These are phyloP conservation scores for Dendronephthya gigantea DNA, from an alignment of 64 coral and sea anemone genomes.

Conservation along the genomic window DNA sequence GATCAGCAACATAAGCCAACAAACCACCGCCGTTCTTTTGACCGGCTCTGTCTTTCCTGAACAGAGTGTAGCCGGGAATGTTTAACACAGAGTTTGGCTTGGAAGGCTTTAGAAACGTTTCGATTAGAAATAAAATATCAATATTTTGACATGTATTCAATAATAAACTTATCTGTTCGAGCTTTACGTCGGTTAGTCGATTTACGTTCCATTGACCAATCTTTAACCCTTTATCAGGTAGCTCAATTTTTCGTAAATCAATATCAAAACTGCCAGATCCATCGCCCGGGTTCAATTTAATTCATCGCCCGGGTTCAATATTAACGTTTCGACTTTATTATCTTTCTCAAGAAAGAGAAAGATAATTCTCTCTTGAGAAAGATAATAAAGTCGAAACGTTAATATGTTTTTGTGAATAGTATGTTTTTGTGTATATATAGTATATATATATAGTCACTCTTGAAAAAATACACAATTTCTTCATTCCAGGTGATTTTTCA, in stretches of 20 bases:
- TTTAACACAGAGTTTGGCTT: not conserved
- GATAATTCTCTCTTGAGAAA: no score
- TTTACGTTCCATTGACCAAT: slow-evolving; percentile 21
- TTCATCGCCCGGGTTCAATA: no score
- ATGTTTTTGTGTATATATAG: no score
- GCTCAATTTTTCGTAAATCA: not conserved
- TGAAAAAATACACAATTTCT: no score
- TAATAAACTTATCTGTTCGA: slow-evolving; percentile 30
- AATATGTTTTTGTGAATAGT: no score
- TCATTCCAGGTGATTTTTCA: no score
- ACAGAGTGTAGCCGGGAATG: not conserved
- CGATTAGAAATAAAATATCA: slow-evolving; percentile 14
- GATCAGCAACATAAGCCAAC: not conserved
- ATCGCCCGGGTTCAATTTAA: slow-evolving; percentile 8
- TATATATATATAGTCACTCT: no score
- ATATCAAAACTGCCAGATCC: not conserved
- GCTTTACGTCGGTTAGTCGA: slow-evolving; percentile 3
- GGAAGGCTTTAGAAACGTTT: slow-evolving; percentile 27
- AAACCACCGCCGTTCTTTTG: not conserved
- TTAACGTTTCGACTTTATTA: no score
- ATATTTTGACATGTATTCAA: not conserved
- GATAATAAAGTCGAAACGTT: no score
- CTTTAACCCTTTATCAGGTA: not conserved
- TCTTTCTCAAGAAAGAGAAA: no score
- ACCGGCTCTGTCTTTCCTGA: not conserved